Percentiles rank a stretch among this genome's conserved stretches.
Conservation (phyloP, 1,140 invertebrate genomes). For the Platorchestia sp. region DNA sequence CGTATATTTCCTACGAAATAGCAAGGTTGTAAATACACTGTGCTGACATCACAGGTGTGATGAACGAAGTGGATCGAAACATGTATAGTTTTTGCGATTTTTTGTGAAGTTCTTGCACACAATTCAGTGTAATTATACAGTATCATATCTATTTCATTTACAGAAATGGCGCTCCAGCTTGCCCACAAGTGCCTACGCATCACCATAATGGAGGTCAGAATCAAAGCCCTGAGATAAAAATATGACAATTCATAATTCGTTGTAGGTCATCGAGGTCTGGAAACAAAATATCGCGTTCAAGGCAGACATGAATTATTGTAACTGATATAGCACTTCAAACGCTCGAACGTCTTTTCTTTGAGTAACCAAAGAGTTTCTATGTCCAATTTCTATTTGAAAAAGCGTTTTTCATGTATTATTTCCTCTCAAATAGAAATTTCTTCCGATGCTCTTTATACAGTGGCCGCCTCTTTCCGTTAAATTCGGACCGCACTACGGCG, state of each 20-base stretch:
- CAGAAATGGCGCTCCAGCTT: not conserved
- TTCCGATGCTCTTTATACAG: not conserved
- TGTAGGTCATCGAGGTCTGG: not conserved
- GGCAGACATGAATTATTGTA: not conserved
- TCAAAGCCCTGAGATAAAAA: not conserved
- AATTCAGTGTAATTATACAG: not conserved
- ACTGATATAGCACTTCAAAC: no score
- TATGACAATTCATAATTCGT: not conserved
- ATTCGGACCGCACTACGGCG: not conserved
- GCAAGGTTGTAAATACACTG: not conserved
- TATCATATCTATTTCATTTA: not conserved
- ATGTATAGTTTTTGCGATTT: not conserved
- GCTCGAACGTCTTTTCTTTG: not conserved
- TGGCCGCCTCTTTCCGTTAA: not conserved
- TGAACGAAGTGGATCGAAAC: not conserved
- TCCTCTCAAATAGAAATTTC: not conserved
- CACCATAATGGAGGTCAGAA: not conserved
- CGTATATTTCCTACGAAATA: not conserved
- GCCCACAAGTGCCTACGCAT: not conserved
- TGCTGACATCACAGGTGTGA: not conserved
- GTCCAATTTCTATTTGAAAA: not conserved
- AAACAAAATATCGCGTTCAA: not conserved
- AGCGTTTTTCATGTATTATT: not conserved
- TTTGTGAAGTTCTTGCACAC: not conserved
- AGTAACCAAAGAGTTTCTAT: not conserved